Percentiles rank a stretch among this genome's conserved stretches.
These are phyloP conservation scores for Eulacestoma nigropectus DNA, from an alignment of 2,113 vertebrate genomes.

Conservation along the genomic window DNA sequence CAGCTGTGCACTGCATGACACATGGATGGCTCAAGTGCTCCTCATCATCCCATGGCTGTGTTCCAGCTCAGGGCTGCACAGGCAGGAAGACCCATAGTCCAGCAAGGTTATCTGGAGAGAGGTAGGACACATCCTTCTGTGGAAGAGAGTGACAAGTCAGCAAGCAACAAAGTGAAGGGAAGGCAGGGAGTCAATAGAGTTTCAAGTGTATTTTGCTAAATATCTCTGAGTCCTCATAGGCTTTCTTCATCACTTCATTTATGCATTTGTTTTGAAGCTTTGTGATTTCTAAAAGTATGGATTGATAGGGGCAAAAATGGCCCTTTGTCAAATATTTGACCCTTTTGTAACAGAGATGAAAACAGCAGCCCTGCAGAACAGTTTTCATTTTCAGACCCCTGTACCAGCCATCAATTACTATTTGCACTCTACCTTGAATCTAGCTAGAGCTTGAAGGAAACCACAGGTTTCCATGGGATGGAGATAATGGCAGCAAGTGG, in stretches of 20 bases:
- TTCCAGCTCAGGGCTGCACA: neutral
- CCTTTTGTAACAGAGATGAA: neutral
- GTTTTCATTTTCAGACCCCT: neutral
- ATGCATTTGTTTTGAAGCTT: neutral
- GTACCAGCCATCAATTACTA: neutral
- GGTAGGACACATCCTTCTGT: neutral
- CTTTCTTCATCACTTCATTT: neutral
- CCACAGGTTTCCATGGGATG: neutral
- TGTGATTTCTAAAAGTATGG: neutral
- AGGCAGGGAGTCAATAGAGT: neutral
- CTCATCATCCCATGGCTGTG: neutral
- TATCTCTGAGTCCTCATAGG: neutral
- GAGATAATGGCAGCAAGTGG: neutral
- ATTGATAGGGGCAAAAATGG: neutral
- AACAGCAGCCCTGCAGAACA: neutral
- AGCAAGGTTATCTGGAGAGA: neutral
- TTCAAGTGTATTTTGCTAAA: neutral
- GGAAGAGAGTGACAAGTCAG: neutral
- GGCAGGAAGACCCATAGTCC: neutral
- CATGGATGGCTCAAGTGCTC: neutral
- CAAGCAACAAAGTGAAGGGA: neutral
- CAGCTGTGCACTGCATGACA: neutral
- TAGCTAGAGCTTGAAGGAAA: neutral
- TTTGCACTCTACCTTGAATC: neutral
- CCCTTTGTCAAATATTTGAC: neutral